phyloP scores from a whole-genome alignment of 2,113 vertebrate species.

The Odontesthes bonariensis region DNA sequence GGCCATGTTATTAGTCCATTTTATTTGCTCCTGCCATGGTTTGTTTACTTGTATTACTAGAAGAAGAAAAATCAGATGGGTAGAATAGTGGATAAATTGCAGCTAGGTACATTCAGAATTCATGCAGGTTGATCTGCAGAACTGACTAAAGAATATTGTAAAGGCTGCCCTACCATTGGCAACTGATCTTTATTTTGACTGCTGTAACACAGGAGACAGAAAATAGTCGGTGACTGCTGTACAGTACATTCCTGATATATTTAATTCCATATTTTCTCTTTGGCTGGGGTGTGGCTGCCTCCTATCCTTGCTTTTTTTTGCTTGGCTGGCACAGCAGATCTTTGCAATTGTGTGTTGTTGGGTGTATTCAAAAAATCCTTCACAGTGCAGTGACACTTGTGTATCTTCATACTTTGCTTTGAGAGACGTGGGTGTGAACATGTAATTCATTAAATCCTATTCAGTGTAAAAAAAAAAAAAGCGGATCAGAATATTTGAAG shows the following conservation, averaged over 20 bases:
- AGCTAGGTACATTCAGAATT: not conserved
- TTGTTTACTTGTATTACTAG: not conserved
- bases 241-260: not conserved
- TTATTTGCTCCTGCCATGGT: not conserved
- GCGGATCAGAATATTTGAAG: not conserved
- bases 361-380: conserved; percentile 41
- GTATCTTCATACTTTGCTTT: conserved; percentile 31
- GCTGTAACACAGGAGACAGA: too few relatives aligned
- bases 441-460: conserved; percentile 21
- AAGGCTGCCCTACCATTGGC: too few relatives aligned
- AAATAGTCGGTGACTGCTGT: not conserved
- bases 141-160: too few relatives aligned
- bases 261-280: conserved; percentile 3
- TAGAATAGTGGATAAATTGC: not conserved
- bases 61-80: not conserved
- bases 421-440: not conserved
- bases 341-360: conserved; percentile 61
- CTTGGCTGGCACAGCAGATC: conserved; percentile 52
- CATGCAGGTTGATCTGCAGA: not conserved
- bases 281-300: conserved; percentile 44
- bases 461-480: conserved; percentile 2
- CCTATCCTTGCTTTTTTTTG: conserved; percentile 54
- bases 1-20: not conserved
- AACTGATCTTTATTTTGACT: not conserved
- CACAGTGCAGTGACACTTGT: conserved; percentile 26